Evolutionary conservation across 1,140 invertebrate species (phyloP), one percentile per base, ranked within the genome.

Genomic region (Panagrolaimus sp.): DNA sequence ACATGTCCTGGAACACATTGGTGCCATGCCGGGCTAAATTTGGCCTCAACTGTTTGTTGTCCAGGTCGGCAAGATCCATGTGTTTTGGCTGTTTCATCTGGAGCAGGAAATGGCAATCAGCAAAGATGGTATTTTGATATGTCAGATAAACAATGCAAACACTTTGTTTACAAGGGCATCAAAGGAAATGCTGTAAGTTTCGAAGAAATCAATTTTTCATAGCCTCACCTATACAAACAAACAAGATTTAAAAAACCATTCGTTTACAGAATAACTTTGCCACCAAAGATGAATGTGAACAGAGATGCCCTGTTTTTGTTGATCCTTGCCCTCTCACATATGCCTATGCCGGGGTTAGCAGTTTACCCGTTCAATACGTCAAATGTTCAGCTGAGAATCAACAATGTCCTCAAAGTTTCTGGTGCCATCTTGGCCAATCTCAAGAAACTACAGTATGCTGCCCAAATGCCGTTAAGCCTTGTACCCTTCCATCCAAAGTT

Each of bases 121-220:
- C 52, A 45, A 4, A 71, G 77, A 73, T 73, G 52, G 21, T 76
- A 76, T 63, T 78, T 78, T 47, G 71, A 83, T 71, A 67, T 77
- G 55, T 67, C 67, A 68, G 65, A 65, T 44, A 65, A 74, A 44
- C 48, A 69, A 62, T 81, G 83, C 70, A 69, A 69, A 28, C 72
- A 72, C 12, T 81, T 84, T 67, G 73, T 66, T n/a, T 80, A 72
- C 70, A 88, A 89, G 5, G 90, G 90, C 6, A 21, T 70, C 7
- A 79, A 74, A 55, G 77, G 77, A 26, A 78, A 78, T 45, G 67
- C 71, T 44, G 75, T 76, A 58, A 67, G 70, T 68, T 46, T 47
- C 1, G 12, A n/a, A 14, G 21, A 46, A 21, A 26, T 26, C n/a
- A 10, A 21, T 21, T 5, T 47, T 47, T 47, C 4, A 52, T 52